Conservation (phyloP, 2,113 vertebrate genomes). For the Oostethus manadensis region DNA sequence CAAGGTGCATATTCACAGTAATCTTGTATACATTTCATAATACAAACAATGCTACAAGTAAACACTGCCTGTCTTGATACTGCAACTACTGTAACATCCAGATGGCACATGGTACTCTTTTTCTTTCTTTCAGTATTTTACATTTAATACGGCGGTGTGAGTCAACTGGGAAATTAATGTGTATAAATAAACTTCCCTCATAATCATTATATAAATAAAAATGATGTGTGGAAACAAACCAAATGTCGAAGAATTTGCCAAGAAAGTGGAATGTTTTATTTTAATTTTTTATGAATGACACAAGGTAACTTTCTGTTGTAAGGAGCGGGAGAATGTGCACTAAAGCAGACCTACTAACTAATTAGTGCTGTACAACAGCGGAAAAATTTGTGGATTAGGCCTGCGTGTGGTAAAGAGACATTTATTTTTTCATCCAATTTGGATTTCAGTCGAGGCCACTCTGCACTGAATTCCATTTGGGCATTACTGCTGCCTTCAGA, state of each 20-base stretch:
- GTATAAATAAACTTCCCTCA: neutral
- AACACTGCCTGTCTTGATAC: too few relatives aligned
- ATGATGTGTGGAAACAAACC: too few relatives aligned
- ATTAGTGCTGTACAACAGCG: conserved; percentile 17
- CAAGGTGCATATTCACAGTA: too few relatives aligned
- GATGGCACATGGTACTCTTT: too few relatives aligned
- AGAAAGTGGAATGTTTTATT: conserved; percentile 3
- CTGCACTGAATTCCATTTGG: conserved; percentile 44
- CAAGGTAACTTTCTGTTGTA: conserved; percentile 13
- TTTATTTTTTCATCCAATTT: conserved; percentile 23
- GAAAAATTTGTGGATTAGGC: conserved; percentile 22
- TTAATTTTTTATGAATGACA: conserved; percentile 32
- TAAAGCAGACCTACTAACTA: conserved; percentile 14
- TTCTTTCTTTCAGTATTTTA: too few relatives aligned
- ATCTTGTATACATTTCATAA: too few relatives aligned
- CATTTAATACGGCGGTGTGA: too few relatives aligned
- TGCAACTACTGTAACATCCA: too few relatives aligned
- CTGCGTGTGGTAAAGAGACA: conserved; percentile 22
- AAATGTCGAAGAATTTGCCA: neutral
- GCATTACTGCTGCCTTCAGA: conserved; percentile 43
- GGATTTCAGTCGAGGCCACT: conserved; percentile 21
- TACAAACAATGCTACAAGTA: too few relatives aligned
- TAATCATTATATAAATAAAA: too few relatives aligned
- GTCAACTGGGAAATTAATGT: too few relatives aligned
- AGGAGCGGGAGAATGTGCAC: conserved; percentile 12